phyloP scores from a whole-genome alignment of 1,140 invertebrate genomes.

The Elymnias hypermnestra region DNA sequence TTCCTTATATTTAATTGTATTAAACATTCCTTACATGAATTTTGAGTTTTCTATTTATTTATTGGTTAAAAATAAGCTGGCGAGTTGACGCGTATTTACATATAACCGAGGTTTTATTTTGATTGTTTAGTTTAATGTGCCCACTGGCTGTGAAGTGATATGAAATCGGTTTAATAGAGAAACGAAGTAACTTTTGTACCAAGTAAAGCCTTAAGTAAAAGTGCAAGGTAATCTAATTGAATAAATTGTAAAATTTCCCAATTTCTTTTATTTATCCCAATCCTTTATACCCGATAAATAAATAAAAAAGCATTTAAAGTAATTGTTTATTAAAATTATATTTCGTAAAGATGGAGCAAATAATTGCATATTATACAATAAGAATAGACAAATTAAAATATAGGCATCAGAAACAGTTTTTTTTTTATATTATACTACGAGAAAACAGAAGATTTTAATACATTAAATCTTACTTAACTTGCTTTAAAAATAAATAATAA shows the following conservation, averaged over 20 bases:
- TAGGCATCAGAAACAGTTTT: too few relatives aligned
- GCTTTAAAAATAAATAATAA: constrained; percentile 14
- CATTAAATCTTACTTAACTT: constrained; percentile 4
- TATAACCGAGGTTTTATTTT: not conserved
- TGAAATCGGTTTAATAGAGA: constrained; percentile 27
- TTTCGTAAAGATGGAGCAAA: too few relatives aligned
- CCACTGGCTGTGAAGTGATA: constrained; percentile 50
- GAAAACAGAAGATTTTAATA: too few relatives aligned
- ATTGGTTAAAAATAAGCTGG: not conserved
- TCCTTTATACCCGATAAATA: too few relatives aligned
- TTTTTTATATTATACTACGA: too few relatives aligned
- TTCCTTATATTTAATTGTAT: too few relatives aligned
- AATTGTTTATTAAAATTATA: constrained; percentile 50
- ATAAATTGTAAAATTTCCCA: constrained; percentile 24
- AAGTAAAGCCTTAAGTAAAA: constrained; percentile 28
- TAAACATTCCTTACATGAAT: too few relatives aligned
- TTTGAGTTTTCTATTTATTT: too few relatives aligned
- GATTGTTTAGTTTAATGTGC: constrained; percentile 9
- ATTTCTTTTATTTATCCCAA: too few relatives aligned
- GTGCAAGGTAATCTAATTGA: constrained; percentile 29
- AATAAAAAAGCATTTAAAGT: too few relatives aligned
- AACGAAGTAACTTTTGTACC: constrained; percentile 29
- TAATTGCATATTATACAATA: too few relatives aligned
- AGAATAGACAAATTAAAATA: too few relatives aligned
- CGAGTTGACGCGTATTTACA: not conserved